phyloP scores from a whole-genome alignment of 2,888 invertebrate genomes.

The Abrostola tripartita region DNA sequence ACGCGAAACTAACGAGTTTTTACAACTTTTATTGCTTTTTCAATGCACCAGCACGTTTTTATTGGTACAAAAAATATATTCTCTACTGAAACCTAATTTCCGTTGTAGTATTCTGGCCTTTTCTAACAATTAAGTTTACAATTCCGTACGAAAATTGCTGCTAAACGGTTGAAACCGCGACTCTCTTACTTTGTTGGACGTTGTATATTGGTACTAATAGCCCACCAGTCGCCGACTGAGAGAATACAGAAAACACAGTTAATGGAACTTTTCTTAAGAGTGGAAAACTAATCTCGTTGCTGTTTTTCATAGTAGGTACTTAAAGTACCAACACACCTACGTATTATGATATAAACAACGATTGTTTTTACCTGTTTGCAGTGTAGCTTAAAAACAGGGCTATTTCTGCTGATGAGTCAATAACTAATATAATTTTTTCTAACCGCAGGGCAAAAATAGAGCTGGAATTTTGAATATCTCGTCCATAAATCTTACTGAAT shows the following conservation, averaged over 20 bases:
- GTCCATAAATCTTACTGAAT: no score
- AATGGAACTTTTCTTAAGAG: background rate
- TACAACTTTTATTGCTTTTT: slow-evolving; percentile 24
- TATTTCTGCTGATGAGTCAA: no score
- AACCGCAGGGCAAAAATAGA: no score
- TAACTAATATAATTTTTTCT: no score
- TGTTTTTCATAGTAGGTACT: no score
- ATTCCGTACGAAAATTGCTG: slow-evolving; percentile 20
- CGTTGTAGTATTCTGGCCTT: slow-evolving; percentile 1
- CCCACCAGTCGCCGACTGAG: slow-evolving; percentile 22
- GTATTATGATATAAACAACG: no score
- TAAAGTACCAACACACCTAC: no score
- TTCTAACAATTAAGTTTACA: slow-evolving; percentile 9
- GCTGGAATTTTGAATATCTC: no score
- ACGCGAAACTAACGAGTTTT: slow-evolving; percentile 5
- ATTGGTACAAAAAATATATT: slow-evolving; percentile 5
- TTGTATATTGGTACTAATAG: slow-evolving; percentile 38
- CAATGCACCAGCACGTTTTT: slow-evolving; percentile 11
- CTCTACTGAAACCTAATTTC: slow-evolving; percentile 14
- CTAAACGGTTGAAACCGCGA: slow-evolving; percentile 6
- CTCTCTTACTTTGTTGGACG: slow-evolving; percentile 21
- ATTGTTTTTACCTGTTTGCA: no score
- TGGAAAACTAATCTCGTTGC: no score
- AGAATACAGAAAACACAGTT: slow-evolving; percentile 7
- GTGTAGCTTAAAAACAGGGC: no score